phyloP scores from a whole-genome alignment of 2,888 invertebrate genomes.

The Athalia rosae region DNA sequence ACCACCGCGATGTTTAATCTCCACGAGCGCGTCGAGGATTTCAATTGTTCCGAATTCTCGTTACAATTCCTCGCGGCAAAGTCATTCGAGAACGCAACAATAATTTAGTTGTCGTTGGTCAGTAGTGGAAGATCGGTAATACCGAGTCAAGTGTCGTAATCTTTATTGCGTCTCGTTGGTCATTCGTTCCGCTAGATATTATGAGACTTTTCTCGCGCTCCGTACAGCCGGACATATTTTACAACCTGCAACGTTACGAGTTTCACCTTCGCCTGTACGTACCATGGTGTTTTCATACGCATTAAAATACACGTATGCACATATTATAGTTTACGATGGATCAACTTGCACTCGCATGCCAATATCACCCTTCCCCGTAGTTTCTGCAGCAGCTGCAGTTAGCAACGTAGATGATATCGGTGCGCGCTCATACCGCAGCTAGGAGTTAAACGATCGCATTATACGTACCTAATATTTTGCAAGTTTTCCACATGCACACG shows the following conservation, averaged over 20 bases:
- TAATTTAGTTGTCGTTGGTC: background rate
- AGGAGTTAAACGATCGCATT: conserved; percentile 6
- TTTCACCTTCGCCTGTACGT: conserved; percentile 13
- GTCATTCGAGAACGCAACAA: too few relatives aligned
- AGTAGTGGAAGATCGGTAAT: background rate
- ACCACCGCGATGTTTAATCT: too few relatives aligned
- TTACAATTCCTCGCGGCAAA: background rate
- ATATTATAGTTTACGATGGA: background rate
- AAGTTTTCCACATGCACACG: background rate
- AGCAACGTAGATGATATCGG: too few relatives aligned
- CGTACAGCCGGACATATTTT: conserved; percentile 6
- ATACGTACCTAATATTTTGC: too few relatives aligned
- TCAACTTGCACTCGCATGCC: conserved; percentile 7
- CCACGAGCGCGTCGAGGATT: too few relatives aligned
- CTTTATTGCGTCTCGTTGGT: background rate
- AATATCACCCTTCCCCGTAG: background rate
- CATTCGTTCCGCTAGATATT: conserved; percentile 19
- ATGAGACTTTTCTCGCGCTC: background rate
- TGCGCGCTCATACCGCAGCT: background rate
- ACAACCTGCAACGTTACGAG: conserved; percentile 4
- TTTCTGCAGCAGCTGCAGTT: too few relatives aligned
- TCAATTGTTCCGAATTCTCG: too few relatives aligned
- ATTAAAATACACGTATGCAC: background rate
- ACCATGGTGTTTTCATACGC: background rate
- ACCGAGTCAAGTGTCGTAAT: background rate